Evolutionary conservation across 2,888 invertebrate species (phyloP), one percentile per base, ranked within the genome.

Genomic region (Phortica okadai): DNA sequence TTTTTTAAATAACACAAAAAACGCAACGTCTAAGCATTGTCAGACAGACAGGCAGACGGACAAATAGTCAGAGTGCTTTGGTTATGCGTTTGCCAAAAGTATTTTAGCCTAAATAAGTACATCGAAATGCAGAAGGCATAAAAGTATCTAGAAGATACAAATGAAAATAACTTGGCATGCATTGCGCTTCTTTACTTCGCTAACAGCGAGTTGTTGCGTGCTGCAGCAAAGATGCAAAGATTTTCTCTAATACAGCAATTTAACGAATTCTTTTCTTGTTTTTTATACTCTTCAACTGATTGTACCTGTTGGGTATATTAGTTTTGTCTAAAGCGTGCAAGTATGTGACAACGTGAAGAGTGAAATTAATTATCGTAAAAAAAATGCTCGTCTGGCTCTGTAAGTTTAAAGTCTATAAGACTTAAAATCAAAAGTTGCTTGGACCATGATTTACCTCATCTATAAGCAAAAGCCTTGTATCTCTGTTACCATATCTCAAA

Each of bases 161-260:
- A 84, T 85, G 85, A 84, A 86, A 86, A 86, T 86, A 86, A 86
- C 85, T 86, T 86, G 85, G 85, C 87, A 86, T 86, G 82, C 81
- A 81, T 33, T 72, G n/a, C 33, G 45, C 21, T 45, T 7, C 21
- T 25, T 10, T 11, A n/a, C 21, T 62, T 25, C 21, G 16, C 21
- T 62, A 25, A 4, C 4, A 33, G 33, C 21, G 21, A 1, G 33
- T 33, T 33, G 33, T 33, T 33, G 21, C 21, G 21, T 21, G 64
- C 41, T 25, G 69, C 69, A 45, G 44, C 50, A 69, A 69, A 69
- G 69, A 69, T 69, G 69, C 69, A 72, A 72, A 72, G 70, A 56
- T 72, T 50, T 62, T 11, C 62, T 62, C 70, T 72, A 72, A 72
- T 72, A 54, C 70, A 54, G n/a, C 16, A 14, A 54, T 56, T 42